Evolutionary conservation across 2,888 invertebrate genomes (phyloP).

Genomic region (Trachelus iudaicus): DNA sequence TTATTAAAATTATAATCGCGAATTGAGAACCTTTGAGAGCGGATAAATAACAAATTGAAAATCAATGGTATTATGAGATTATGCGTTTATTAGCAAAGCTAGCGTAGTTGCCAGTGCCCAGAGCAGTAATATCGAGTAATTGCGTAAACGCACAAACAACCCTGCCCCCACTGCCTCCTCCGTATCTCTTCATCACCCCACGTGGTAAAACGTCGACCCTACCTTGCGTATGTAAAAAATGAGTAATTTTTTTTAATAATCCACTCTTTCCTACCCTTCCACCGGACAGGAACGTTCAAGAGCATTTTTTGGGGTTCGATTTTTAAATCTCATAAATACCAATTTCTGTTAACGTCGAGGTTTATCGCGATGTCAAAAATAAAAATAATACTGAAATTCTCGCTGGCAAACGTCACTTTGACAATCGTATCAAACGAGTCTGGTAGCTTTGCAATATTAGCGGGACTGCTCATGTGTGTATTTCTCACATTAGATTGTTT

Average conservation of each 20-base stretch:
- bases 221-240: neutral
- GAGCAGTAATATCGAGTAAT: constrained; percentile 53
- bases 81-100: constrained; percentile 49
- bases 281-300: neutral
- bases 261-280: neutral
- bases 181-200: neutral
- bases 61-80: constrained; percentile 53
- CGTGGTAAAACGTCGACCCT: too few relatives aligned
- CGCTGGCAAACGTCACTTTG: constrained; percentile 2
- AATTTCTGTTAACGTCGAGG: too few relatives aligned
- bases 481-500: constrained; percentile 64
- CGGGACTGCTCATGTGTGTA: constrained; percentile 49
- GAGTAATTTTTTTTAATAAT: neutral
- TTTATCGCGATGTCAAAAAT: too few relatives aligned
- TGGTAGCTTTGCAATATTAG: constrained; percentile 9
- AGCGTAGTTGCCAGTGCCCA: constrained; percentile 44
- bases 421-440: constrained; percentile 36
- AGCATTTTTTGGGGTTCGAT: neutral
- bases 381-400: too few relatives aligned
- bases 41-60: constrained; percentile 52
- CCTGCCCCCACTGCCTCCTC: neutral
- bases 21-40: constrained; percentile 37
- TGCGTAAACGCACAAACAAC: constrained; percentile 43
- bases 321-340: too few relatives aligned
- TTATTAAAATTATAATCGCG: too few relatives aligned